phyloP scores from a whole-genome alignment of 2,113 vertebrate genomes.

The human region DNA sequence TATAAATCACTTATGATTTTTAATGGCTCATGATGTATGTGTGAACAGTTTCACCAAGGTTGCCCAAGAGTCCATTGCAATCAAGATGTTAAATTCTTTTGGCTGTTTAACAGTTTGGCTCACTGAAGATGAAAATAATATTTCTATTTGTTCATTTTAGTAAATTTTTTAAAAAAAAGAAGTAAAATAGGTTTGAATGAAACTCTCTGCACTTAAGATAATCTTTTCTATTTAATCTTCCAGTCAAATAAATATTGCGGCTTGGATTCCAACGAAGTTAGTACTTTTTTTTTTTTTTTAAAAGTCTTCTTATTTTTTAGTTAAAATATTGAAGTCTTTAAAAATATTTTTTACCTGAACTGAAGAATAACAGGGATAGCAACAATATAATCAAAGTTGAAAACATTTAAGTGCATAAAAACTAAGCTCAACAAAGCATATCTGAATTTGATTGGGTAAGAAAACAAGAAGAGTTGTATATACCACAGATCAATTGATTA shows the following conservation, averaged over 20 bases:
- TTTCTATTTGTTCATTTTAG: neutral
- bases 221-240: neutral
- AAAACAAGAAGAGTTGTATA: neutral
- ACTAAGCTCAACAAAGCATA: neutral
- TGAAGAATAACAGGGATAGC: neutral
- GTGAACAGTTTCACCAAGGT: slow-evolving; percentile 19
- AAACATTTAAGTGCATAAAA: neutral
- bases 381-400: neutral
- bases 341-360: neutral
- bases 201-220: neutral
- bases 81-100: slow-evolving; percentile 1
- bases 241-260: neutral
- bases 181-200: neutral
- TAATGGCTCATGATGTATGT: slow-evolving; percentile 26
- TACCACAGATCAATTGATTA: neutral
- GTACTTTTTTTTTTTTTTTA: neutral
- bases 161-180: neutral
- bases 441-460: neutral
- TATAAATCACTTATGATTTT: slow-evolving; percentile 46
- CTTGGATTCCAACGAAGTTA: neutral
- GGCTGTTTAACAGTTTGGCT: neutral
- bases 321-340: slow-evolving; percentile 10
- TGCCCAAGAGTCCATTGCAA: neutral
- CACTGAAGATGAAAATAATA: neutral
- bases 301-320: neutral